Percentiles rank a stretch among this genome's conserved stretches.
phyloP scores from a whole-genome alignment of 2,888 invertebrate genomes.

The Spisula subtruncata region DNA sequence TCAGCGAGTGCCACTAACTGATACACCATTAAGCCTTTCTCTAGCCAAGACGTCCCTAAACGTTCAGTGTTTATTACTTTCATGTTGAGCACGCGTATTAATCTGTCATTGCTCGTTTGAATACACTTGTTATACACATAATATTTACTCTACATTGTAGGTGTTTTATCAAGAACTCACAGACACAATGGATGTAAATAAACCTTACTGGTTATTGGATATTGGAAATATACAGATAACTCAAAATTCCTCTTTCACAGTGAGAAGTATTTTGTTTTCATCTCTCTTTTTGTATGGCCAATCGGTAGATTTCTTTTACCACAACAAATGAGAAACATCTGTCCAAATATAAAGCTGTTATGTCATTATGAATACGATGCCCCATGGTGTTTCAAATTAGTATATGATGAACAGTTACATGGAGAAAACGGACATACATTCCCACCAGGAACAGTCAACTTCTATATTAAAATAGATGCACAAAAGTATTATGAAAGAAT shows the following conservation, averaged over 20 bases:
- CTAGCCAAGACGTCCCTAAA: too few relatives aligned
- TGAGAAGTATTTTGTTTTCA: background rate
- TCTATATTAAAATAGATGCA: background rate
- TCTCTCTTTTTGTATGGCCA: background rate
- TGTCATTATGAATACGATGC: too few relatives aligned
- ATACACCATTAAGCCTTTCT: too few relatives aligned
- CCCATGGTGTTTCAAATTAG: too few relatives aligned
- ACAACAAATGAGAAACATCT: too few relatives aligned
- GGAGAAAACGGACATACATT: too few relatives aligned
- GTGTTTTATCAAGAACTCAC: constrained; percentile 60
- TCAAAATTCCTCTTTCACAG: constrained; percentile 38
- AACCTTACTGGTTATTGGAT: constrained; percentile 61
- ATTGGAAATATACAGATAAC: constrained; percentile 61
- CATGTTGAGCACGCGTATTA: too few relatives aligned
- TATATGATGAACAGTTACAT: too few relatives aligned
- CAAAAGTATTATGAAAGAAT: background rate
- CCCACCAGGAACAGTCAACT: background rate
- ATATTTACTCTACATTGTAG: constrained; percentile 48
- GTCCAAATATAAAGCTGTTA: background rate
- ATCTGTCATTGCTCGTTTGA: too few relatives aligned
- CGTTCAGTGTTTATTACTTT: too few relatives aligned
- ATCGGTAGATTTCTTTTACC: background rate
- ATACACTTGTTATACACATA: too few relatives aligned
- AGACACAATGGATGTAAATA: constrained; percentile 52
- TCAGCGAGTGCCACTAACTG: too few relatives aligned